Evolutionary conservation across 2,888 invertebrate genomes (phyloP).

Genomic region (Diloba caeruleocephala): DNA sequence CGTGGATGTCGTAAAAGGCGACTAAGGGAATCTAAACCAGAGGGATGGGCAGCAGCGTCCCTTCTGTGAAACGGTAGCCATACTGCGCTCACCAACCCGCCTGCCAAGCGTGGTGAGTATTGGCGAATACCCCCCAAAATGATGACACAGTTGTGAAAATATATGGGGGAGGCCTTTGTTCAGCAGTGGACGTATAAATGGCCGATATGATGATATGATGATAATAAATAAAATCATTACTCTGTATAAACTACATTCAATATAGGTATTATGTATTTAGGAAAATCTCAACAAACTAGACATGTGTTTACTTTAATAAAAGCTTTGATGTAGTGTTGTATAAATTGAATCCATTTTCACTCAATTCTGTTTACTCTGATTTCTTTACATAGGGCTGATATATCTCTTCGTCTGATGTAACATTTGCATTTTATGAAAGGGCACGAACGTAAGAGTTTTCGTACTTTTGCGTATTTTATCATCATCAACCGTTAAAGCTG

Average conservation of each 20-base stretch:
- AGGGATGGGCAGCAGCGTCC: too few species aligned
- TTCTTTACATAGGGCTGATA: constrained; percentile 8
- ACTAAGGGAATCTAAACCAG: too few species aligned
- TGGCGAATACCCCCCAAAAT: too few species aligned
- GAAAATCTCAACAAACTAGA: constrained; percentile 1
- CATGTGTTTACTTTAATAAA: constrained; percentile 28
- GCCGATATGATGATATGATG: too few species aligned
- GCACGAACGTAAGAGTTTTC: constrained; percentile 1
- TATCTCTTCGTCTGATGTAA: constrained; percentile 4
- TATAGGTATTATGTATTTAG: constrained; percentile 1
- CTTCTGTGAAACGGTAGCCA: too few species aligned
- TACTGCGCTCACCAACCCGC: too few species aligned
- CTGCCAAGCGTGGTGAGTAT: too few species aligned
- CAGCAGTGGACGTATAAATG: too few species aligned
- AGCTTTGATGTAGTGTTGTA: constrained; percentile 28
- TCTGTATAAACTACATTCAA: background rate
- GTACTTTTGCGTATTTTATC: constrained; percentile 5
- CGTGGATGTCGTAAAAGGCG: too few species aligned
- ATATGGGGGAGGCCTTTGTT: too few species aligned
- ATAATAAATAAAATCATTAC: too few species aligned
- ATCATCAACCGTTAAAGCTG: constrained; percentile 17
- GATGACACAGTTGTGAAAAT: too few species aligned
- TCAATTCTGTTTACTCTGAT: constrained; percentile 30
- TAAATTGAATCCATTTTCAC: constrained; percentile 30
- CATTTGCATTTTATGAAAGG: constrained; percentile 12